Evolutionary conservation across 1,140 invertebrate species (phyloP), one percentile per base, ranked within the genome.

Genomic region (Medauroidea extradentata): DNA sequence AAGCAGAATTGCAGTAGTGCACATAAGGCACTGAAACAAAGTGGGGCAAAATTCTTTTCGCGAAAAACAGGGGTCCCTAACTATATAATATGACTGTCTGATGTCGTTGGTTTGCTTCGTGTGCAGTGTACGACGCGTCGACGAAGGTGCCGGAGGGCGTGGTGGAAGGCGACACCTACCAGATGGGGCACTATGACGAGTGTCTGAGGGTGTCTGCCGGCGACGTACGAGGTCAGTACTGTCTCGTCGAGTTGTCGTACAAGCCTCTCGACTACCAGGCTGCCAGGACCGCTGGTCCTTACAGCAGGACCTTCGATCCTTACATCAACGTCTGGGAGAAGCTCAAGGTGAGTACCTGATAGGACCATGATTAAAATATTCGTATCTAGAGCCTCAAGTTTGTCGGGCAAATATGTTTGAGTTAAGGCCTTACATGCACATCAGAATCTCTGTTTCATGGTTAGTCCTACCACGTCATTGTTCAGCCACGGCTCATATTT

Each of bases 211-310:
- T 63, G 1, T 29, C 24, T 5, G 11, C 19, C 16, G 24, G 38
- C 49, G 49, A 9, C 13, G 49, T 82, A 34, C 67, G 69, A 34
- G 76, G 77, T 0, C 78, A 82, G 67, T 83, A 83, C 65, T 84
- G 81, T 66, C 65, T 83, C 14, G 77, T 76, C 2, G 74, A 78
- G 9, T 39, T 69, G n/a, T 34, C 29, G 5, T 34, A 34, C 29
- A 4, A 11, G 5, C n/a, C 14, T 2, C n/a, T 48, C 2, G 11
- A n/a, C 9, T 18, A n/a, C 25, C 19, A 21, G 7, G 39, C 7
- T n/a, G n/a, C 7, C 2, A 4, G 8, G 2, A 8, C 65, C 0
- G 68, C 67, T 19, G 77, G 76, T 44, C 65, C 63, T 2, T 62
- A 69, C 0, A 65, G 73, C 1, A 67, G 78, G 13, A 67, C 71